These are phyloP conservation scores for Brachionus sp. DNA, from an alignment of 1,140 invertebrate species.

Conservation along the genomic window DNA sequence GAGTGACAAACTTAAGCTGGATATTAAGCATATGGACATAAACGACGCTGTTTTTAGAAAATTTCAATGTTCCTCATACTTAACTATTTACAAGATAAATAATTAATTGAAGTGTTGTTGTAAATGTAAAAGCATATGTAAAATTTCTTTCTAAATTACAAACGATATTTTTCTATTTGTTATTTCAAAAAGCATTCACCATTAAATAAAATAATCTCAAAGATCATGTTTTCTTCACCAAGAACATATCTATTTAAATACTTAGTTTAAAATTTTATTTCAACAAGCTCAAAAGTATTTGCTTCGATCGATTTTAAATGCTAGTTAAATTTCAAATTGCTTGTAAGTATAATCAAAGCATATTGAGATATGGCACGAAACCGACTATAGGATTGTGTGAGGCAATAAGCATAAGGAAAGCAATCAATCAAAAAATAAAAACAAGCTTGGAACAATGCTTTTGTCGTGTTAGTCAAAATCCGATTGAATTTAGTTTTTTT, in stretches of 20 bases:
- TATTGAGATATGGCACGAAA: neutral
- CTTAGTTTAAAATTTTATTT: neutral
- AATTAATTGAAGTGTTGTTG: neutral
- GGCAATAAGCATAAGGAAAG: neutral
- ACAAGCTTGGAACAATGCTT: neutral
- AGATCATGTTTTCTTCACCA: neutral
- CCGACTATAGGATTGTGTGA: neutral
- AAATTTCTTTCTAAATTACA: slow-evolving; percentile 24
- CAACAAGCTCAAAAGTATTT: neutral
- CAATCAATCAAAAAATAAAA: neutral
- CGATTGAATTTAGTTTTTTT: neutral
- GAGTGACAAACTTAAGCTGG: neutral
- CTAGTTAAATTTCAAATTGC: no score
- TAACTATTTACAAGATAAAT: slow-evolving; percentile 26
- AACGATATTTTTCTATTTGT: neutral
- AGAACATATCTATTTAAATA: neutral
- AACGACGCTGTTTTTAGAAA: neutral
- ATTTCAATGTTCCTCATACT: neutral
- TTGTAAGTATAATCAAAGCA: no score
- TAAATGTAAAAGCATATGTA: neutral
- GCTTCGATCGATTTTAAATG: neutral
- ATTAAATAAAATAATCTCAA: neutral
- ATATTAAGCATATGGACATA: neutral
- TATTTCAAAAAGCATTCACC: neutral
- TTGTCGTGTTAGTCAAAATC: neutral